Evolutionary conservation across 2,888 invertebrate species (phyloP).

Genomic region (Tachina grossa): DNA sequence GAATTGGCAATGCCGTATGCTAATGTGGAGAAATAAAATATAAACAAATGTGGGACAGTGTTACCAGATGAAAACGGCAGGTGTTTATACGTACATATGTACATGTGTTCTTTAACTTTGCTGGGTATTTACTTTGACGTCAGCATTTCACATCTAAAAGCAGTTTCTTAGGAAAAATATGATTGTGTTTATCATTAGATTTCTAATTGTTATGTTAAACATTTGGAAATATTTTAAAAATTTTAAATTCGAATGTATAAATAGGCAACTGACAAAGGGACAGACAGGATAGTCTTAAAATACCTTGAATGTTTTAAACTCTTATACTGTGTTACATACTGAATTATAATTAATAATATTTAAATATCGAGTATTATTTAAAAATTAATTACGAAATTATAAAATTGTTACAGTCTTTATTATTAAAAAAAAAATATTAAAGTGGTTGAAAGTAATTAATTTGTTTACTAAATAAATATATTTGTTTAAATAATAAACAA

Average conservation of each 20-base stretch:
- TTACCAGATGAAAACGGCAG: neutral
- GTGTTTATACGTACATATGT: too few species aligned
- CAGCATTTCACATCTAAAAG: neutral
- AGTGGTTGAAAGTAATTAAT: neutral
- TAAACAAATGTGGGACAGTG: neutral
- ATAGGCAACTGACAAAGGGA: too few species aligned
- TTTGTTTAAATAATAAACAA: neutral
- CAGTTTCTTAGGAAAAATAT: too few species aligned
- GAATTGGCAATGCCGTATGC: neutral
- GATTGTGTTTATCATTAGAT: too few species aligned
- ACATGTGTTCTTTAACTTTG: too few species aligned
- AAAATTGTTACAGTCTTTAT: neutral
- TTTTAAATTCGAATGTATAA: too few species aligned
- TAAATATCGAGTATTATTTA: too few species aligned
- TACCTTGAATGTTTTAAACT: too few species aligned
- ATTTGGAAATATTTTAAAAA: too few species aligned
- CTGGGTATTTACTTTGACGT: neutral
- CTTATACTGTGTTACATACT: too few species aligned
- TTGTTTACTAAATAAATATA: neutral
- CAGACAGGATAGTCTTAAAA: too few species aligned
- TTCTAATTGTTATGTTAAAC: neutral
- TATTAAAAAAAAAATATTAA: neutral
- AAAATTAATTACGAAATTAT: neutral
- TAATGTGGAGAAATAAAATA: neutral
- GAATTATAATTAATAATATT: too few species aligned